These are phyloP conservation scores for Bombus vancouverensis DNA, from an alignment of 1,140 invertebrate species.

Conservation along the genomic window DNA sequence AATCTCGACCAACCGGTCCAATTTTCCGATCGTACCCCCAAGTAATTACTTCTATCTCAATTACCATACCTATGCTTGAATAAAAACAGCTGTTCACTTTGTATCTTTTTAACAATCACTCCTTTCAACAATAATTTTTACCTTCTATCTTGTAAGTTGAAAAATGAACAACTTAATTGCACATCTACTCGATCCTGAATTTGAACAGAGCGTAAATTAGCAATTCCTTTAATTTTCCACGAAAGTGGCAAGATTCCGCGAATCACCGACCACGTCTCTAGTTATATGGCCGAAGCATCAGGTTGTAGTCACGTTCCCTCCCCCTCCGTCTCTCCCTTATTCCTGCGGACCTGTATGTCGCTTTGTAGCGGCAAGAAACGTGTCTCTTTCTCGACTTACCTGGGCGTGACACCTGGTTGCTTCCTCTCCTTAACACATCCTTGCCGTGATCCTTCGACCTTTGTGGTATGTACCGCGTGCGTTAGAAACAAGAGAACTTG, in stretches of 20 bases:
- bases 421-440: constrained; percentile 39
- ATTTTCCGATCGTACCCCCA: background rate
- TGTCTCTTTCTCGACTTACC: constrained; percentile 34
- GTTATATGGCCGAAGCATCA: constrained; percentile 46
- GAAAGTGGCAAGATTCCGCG: background rate
- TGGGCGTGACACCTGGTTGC: constrained; percentile 52
- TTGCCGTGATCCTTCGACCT: background rate
- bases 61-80: background rate
- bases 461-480: too few species aligned
- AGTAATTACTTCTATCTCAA: background rate
- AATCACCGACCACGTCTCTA: background rate
- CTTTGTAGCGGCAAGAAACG: background rate
- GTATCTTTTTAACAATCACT: background rate
- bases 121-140: background rate
- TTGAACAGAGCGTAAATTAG: background rate
- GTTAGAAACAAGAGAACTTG: background rate
- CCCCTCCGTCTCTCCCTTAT: background rate
- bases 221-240: background rate
- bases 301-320: constrained; percentile 51
- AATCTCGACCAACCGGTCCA: background rate
- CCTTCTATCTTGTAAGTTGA: background rate
- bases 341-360: constrained; percentile 14
- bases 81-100: background rate
- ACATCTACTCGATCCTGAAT: background rate
- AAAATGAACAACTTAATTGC: background rate